These are phyloP conservation scores for Tenthredo scrophulariae DNA, from an alignment of 2,888 invertebrate species.

Conservation along the genomic window DNA sequence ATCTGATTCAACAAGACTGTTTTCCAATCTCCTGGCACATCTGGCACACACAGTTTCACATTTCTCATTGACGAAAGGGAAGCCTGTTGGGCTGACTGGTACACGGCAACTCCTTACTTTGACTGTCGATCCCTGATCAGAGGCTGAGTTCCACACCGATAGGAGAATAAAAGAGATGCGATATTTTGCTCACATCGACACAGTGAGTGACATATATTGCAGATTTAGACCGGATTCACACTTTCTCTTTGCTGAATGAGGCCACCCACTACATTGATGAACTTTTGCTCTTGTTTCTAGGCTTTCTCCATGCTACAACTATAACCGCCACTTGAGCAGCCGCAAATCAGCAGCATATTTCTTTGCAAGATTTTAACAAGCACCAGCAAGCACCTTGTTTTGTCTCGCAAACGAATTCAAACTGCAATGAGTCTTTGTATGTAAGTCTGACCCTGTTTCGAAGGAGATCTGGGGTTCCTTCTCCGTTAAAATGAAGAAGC, in stretches of 20 bases:
- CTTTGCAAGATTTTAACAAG: slow-evolving; percentile 48
- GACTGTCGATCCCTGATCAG: background rate
- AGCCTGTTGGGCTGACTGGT: background rate
- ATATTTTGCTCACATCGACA: background rate
- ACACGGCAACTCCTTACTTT: background rate
- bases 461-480: background rate
- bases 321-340: slow-evolving; percentile 29
- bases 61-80: slow-evolving; percentile 13
- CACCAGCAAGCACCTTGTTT: slow-evolving; percentile 36
- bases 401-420: slow-evolving; percentile 23
- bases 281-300: background rate
- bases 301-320: background rate
- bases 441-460: background rate
- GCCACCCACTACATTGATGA: background rate
- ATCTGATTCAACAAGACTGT: background rate
- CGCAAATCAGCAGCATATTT: slow-evolving; percentile 35
- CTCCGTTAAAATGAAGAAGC: background rate
- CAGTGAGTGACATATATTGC: background rate
- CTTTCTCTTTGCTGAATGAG: background rate
- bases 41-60: background rate
- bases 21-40: slow-evolving; percentile 41
- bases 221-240: slow-evolving; percentile 9
- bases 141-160: background rate
- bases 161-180: background rate
- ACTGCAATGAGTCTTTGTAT: slow-evolving; percentile 9